phyloP scores from a whole-genome alignment of 2,888 invertebrate genomes.

The Aporophyla lueneburgensis region DNA sequence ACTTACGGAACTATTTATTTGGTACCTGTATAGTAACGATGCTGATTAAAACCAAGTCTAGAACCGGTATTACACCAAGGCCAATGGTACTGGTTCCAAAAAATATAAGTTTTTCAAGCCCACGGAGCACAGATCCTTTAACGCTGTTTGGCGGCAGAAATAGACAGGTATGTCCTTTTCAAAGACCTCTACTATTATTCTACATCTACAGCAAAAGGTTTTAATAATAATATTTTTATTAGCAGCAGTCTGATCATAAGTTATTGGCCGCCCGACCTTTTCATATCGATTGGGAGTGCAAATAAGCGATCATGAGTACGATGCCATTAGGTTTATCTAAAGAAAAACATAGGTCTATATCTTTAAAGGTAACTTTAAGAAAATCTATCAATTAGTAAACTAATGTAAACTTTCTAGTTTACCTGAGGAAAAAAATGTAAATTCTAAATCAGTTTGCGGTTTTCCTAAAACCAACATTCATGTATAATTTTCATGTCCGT shows the following conservation, averaged over 20 bases:
- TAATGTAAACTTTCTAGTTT: neutral
- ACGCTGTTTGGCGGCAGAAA: too few relatives aligned
- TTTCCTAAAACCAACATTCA: neutral
- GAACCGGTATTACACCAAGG: too few relatives aligned
- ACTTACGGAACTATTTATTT: too few relatives aligned
- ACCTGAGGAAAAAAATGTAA: neutral
- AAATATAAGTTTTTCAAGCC: too few relatives aligned
- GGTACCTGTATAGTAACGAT: too few relatives aligned
- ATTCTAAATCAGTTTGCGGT: neutral
- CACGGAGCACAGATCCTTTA: too few relatives aligned
- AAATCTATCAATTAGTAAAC: neutral
- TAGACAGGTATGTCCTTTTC: neutral
- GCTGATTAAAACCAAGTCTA: too few relatives aligned
- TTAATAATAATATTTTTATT: constrained; percentile 1
- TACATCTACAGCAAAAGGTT: neutral
- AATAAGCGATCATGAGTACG: constrained; percentile 7
- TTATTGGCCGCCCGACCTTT: constrained; percentile 31
- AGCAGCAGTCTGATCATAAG: neutral
- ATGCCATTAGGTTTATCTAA: constrained; percentile 20
- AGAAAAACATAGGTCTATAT: constrained; percentile 7
- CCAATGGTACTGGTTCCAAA: too few relatives aligned
- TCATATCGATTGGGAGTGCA: constrained; percentile 27
- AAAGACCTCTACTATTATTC: neutral
- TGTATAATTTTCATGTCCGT: too few relatives aligned
- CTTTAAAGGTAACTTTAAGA: neutral